These are phyloP conservation scores for Ceratitis capitata DNA, from an alignment of 1,140 invertebrate genomes.

Conservation along the genomic window DNA sequence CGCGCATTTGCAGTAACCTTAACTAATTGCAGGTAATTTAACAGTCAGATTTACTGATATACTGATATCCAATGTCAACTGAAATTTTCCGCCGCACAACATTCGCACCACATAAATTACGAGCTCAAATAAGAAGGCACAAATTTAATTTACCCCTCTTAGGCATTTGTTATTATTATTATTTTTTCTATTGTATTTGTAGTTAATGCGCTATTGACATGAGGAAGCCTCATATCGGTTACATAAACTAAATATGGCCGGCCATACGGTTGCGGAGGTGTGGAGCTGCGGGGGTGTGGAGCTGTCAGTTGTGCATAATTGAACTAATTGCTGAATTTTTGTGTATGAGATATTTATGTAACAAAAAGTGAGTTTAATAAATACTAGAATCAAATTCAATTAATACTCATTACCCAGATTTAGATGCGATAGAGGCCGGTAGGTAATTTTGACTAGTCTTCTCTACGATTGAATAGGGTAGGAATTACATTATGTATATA, in stretches of 20 bases:
- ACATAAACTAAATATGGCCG: neutral
- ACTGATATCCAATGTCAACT: neutral
- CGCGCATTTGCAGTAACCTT: constrained; percentile 62
- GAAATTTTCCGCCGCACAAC: neutral
- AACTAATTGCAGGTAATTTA: constrained; percentile 65
- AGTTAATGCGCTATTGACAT: neutral
- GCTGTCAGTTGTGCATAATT: constrained; percentile 13
- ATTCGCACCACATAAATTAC: neutral
- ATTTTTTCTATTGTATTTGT: neutral
- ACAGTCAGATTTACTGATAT: constrained; percentile 39
- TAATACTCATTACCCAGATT: neutral
- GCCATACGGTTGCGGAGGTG: neutral
- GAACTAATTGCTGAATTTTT: constrained; percentile 3
- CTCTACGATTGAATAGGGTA: too few species aligned
- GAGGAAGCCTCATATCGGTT: neutral
- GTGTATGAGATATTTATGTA: neutral
- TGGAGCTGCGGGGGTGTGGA: neutral
- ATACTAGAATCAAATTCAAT: neutral
- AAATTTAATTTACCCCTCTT: constrained; percentile 15
- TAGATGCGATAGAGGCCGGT: neutral
- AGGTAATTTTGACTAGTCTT: too few species aligned
- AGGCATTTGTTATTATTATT: neutral
- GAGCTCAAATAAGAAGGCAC: neutral
- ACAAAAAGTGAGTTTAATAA: neutral
- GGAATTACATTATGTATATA: too few species aligned